Evolutionary conservation across 2,888 invertebrate species (phyloP).

Genomic region (Eupsilia transversa): DNA sequence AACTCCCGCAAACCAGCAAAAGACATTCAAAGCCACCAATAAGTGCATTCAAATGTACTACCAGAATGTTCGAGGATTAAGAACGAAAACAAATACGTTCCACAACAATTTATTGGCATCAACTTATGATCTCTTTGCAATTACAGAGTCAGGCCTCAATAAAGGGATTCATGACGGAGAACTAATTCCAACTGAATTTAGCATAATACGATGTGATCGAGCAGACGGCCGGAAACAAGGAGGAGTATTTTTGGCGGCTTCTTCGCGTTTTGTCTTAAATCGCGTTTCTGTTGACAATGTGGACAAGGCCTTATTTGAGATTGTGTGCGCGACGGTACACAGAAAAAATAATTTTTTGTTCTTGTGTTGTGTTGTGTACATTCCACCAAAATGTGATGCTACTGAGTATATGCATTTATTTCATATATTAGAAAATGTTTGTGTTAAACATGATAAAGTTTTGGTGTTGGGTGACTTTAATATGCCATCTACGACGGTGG

Average conservation of each 20-base stretch:
- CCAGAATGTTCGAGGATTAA: background rate
- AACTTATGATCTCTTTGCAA: background rate
- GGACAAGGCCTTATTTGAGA: conserved; percentile 1
- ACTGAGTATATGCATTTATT: background rate
- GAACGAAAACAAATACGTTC: background rate
- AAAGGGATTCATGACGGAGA: background rate
- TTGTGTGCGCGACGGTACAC: background rate
- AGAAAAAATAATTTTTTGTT: background rate
- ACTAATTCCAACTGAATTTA: background rate
- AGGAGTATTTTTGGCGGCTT: background rate
- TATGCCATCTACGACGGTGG: background rate
- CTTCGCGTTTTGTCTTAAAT: background rate
- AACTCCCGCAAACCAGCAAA: background rate
- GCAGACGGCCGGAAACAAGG: background rate
- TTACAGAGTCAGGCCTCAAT: background rate
- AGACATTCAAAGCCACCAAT: background rate
- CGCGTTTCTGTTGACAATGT: background rate
- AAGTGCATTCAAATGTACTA: background rate
- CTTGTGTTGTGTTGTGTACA: background rate
- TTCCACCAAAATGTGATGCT: background rate
- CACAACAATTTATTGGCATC: background rate
- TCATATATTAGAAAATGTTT: background rate
- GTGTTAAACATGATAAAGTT: background rate
- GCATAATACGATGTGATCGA: background rate
- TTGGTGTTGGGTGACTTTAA: too few species aligned